Conservation (phyloP, 30 jellyfish, hydroid and myxozoan species). For the Hydractinia echinata region DNA sequence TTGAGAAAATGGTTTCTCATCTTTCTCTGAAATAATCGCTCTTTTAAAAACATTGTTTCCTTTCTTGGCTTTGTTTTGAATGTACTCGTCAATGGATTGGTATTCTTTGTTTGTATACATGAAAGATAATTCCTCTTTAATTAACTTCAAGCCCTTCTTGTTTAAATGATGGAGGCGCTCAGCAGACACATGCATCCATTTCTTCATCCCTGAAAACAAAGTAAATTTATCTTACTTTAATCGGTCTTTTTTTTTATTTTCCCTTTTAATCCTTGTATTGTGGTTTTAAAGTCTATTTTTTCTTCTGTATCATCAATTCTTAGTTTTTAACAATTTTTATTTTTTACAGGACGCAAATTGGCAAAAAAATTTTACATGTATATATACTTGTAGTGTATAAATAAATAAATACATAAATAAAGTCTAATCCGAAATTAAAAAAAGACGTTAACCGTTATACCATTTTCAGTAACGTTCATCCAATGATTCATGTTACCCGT, state of each 20-base stretch:
- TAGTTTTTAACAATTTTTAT: no score
- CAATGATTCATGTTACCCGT: slow-evolving; percentile 12
- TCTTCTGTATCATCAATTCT: no score
- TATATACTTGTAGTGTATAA: no score
- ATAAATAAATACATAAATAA: no score
- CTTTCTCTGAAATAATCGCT: background rate
- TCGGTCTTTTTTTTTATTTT: no score
- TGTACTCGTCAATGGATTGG: background rate
- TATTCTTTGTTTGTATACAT: background rate
- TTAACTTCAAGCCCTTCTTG: background rate
- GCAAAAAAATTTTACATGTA: no score
- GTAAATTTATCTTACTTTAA: background rate
- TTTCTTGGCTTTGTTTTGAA: background rate
- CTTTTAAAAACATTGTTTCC: background rate
- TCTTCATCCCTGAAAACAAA: background rate
- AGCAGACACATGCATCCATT: background rate
- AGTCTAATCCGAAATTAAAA: background rate
- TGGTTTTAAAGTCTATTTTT: no score
- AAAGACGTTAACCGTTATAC: background rate
- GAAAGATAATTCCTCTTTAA: background rate
- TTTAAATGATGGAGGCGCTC: background rate
- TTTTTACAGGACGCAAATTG: no score
- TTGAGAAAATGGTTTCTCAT: background rate
- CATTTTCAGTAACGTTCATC: background rate
- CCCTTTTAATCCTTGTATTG: no score